Evolutionary conservation across 2,113 vertebrate genomes (phyloP).

Genomic region (Rousettus leschenaultii): DNA sequence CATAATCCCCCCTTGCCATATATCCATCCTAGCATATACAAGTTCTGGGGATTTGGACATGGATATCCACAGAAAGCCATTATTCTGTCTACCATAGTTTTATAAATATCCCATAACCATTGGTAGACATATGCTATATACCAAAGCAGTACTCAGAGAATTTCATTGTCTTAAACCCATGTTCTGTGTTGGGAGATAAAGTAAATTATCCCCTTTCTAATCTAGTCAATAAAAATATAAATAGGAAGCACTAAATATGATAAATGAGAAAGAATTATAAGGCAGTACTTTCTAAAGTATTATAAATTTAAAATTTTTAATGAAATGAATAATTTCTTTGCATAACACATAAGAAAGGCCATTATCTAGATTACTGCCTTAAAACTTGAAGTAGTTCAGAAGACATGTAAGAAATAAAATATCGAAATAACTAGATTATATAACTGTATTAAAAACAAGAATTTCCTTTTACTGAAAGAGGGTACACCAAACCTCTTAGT

Average conservation of each 20-base stretch:
- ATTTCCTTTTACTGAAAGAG: not conserved
- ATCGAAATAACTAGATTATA: not conserved
- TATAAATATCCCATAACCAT: not conserved
- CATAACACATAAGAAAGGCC: not conserved
- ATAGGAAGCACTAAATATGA: not conserved
- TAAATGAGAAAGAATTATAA: not conserved
- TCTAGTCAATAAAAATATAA: not conserved
- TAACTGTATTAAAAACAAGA: not conserved
- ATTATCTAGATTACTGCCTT: not conserved
- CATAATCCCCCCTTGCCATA: not conserved
- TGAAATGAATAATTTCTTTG: not conserved
- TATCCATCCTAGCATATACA: not conserved
- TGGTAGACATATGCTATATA: not conserved
- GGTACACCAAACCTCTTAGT: not conserved
- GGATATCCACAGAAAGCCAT: not conserved
- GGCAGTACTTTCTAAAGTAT: not conserved
- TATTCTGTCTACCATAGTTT: not conserved
- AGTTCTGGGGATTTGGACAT: not conserved
- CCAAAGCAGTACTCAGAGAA: not conserved
- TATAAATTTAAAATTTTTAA: not conserved
- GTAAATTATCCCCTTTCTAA: not conserved
- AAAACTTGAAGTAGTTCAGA: not conserved
- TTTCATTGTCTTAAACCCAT: not conserved
- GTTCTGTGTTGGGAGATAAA: not conserved
- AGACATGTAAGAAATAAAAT: not conserved